Conservation (phyloP, 2,113 vertebrate species). For the Esox niger region DNA sequence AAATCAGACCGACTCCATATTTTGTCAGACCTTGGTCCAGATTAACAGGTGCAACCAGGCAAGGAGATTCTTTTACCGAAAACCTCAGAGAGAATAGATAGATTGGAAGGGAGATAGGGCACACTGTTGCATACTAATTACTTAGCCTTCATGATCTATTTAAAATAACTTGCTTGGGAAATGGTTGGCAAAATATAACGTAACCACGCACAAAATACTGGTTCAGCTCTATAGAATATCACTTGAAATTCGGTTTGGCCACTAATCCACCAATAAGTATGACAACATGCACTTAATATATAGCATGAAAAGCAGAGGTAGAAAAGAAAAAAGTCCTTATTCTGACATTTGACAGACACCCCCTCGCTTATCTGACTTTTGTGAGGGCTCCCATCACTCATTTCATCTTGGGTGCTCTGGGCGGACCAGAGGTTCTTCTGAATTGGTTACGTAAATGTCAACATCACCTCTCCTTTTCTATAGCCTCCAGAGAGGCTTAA, state of each 20-base stretch:
- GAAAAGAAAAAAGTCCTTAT: not conserved
- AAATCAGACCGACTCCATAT: slow-evolving; percentile 41
- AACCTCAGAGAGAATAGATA: not conserved
- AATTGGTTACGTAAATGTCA: slow-evolving; percentile 37
- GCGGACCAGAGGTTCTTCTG: slow-evolving; percentile 11
- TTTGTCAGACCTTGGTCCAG: slow-evolving; percentile 43
- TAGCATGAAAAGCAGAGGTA: not conserved
- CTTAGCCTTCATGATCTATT: not conserved
- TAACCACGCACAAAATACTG: no score
- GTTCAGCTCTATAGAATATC: not conserved
- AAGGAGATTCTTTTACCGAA: slow-evolving; percentile 16
- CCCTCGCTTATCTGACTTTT: slow-evolving; percentile 27
- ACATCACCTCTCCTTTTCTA: slow-evolving; percentile 9
- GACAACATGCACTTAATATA: not conserved
- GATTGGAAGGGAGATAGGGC: not conserved
- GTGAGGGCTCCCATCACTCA: slow-evolving; percentile 25
- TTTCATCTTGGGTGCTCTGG: slow-evolving; percentile 14
- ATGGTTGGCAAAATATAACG: not conserved
- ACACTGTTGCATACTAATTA: not conserved
- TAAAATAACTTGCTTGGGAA: not conserved
- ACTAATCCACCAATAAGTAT: not conserved
- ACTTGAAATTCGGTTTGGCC: not conserved
- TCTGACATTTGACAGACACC: slow-evolving; percentile 27
- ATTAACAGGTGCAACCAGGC: slow-evolving; percentile 43
- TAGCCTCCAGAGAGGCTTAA: slow-evolving; percentile 21